Evolutionary conservation across 92 coral and sea anemone species (phyloP).

Genomic region (Bergia puertoricense): DNA sequence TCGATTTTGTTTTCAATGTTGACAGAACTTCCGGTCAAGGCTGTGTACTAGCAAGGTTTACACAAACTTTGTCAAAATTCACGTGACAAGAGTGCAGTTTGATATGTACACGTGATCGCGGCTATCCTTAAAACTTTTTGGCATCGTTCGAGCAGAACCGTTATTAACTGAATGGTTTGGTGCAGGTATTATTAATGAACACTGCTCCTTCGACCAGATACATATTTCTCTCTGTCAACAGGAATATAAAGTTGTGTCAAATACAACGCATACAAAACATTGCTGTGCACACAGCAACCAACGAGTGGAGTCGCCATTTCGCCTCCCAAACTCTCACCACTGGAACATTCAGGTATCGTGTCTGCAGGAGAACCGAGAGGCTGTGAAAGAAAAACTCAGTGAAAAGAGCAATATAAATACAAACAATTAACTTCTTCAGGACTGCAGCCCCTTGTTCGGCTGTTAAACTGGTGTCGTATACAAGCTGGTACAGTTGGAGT

Average conservation of each 20-base stretch:
- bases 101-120: no score
- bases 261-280: not conserved
- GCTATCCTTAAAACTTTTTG: no score
- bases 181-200: not conserved
- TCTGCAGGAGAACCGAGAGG: conserved; percentile 32
- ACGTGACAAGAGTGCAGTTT: no score
- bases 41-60: no score
- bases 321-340: conserved; percentile 28
- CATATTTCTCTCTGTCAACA: conserved; percentile 2
- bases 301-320: conserved; percentile 18
- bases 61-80: no score
- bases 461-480: conserved; percentile 25
- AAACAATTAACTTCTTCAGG: not conserved
- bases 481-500: conserved; percentile 1
- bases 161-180: not conserved
- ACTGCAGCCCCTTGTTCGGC: conserved; percentile 9
- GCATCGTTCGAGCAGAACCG: no score
- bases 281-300: conserved; percentile 1
- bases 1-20: no score
- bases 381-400: conserved; percentile 27
- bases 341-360: conserved; percentile 15
- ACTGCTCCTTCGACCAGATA: not conserved
- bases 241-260: not conserved
- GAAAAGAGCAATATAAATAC: conserved; percentile 3
- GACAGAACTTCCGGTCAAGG: no score